phyloP scores from a whole-genome alignment of 2,113 vertebrate species.

The Tricholaema leucomelas region DNA sequence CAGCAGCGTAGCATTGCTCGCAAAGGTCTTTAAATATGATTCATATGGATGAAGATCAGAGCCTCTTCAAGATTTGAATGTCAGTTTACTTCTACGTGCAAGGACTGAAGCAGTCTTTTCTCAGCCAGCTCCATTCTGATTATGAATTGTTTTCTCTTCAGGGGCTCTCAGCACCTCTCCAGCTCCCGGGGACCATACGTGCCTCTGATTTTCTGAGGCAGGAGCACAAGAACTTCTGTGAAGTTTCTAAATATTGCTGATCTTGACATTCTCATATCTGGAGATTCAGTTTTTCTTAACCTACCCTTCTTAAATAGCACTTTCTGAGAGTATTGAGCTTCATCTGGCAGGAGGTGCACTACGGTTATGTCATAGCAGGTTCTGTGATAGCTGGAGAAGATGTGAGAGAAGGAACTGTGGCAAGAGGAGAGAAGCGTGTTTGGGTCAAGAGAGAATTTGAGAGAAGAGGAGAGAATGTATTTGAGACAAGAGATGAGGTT shows the following conservation, averaged over 20 bases:
- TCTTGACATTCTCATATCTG: neutral
- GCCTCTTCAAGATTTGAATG: neutral
- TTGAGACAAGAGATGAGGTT: neutral
- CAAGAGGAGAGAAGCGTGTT: neutral
- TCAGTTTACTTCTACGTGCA: neutral
- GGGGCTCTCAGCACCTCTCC: neutral
- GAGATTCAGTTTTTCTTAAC: neutral
- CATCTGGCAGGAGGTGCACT: accelerated
- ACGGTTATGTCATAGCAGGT: neutral
- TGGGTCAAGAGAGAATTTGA: neutral
- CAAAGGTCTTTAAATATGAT: neutral
- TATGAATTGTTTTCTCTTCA: neutral
- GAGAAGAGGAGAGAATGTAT: neutral
- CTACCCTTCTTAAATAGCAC: neutral
- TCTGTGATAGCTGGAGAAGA: neutral
- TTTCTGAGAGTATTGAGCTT: neutral
- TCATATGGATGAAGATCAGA: neutral
- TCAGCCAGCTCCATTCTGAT: neutral
- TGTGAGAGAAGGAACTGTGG: neutral
- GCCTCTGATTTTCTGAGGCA: neutral
- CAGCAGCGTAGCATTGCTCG: neutral
- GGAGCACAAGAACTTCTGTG: neutral
- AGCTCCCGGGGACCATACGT: accelerated
- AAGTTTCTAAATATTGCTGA: neutral
- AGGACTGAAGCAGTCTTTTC: neutral